A percentile compares a stretch with the other conserved stretches of the same genome.
phyloP scores from a whole-genome alignment of 2,888 invertebrate genomes.

The Leptarthrus brevirostris region DNA sequence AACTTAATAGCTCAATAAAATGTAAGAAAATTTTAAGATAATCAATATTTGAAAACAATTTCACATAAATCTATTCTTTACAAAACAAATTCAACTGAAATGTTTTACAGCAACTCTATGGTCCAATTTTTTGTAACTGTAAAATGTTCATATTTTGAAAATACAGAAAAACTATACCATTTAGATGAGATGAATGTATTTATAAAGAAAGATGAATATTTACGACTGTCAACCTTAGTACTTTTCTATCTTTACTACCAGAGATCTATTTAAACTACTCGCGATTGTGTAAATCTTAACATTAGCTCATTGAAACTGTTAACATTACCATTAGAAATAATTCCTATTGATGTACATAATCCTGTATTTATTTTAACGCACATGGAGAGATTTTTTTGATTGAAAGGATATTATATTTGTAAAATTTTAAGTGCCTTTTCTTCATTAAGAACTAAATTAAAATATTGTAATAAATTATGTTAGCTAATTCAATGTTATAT shows the following conservation, averaged over 20 bases:
- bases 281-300: no score
- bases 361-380: neutral
- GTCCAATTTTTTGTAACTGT: constrained; percentile 43
- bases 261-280: no score
- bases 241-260: constrained; percentile 38
- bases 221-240: constrained; percentile 39
- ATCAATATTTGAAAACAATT: no score
- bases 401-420: neutral
- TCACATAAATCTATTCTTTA: no score
- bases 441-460: constrained; percentile 8
- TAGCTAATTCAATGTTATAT: constrained; percentile 37
- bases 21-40: no score
- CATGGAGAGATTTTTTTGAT: neutral
- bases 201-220: neutral
- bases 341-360: neutral
- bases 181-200: neutral
- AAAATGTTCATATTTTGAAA: constrained; percentile 31
- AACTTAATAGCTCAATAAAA: no score
- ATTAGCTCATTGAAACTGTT: neutral
- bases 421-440: constrained; percentile 46
- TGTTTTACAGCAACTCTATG: constrained; percentile 28
- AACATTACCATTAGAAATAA: no score
- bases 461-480: constrained; percentile 18
- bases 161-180: neutral
- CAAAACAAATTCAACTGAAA: neutral